Conservation (phyloP, 1,140 invertebrate genomes). For the Bombus affinis region DNA sequence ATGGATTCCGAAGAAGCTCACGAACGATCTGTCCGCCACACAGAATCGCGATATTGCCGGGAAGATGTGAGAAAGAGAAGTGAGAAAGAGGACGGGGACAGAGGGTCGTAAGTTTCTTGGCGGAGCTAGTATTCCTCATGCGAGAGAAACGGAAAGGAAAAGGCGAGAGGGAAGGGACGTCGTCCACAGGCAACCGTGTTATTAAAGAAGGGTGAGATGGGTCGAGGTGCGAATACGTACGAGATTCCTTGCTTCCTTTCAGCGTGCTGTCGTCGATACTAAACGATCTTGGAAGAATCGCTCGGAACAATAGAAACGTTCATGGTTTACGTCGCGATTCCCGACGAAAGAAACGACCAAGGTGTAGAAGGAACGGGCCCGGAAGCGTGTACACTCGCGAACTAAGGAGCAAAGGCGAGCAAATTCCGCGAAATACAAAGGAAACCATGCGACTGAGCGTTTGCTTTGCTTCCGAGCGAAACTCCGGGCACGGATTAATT, state of each 20-base stretch:
- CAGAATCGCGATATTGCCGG: constrained; percentile 2
- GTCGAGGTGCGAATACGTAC: neutral
- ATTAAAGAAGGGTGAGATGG: neutral
- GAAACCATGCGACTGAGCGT: neutral
- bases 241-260: neutral
- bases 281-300: constrained; percentile 38
- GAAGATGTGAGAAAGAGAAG: neutral
- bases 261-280: constrained; percentile 17
- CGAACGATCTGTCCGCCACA: neutral
- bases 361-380: neutral
- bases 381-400: neutral
- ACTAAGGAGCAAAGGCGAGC: constrained; percentile 20
- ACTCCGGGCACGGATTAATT: constrained; percentile 38
- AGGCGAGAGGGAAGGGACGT: neutral
- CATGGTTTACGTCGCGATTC: neutral
- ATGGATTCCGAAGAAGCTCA: neutral
- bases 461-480: neutral
- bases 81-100: too few species aligned
- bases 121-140: neutral
- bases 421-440: constrained; percentile 7
- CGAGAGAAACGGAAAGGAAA: neutral
- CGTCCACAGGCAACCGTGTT: neutral
- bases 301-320: constrained; percentile 10
- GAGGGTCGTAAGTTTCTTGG: neutral
- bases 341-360: neutral